Conservation (phyloP, 2,888 invertebrate species). For the Nycteola revayana region DNA sequence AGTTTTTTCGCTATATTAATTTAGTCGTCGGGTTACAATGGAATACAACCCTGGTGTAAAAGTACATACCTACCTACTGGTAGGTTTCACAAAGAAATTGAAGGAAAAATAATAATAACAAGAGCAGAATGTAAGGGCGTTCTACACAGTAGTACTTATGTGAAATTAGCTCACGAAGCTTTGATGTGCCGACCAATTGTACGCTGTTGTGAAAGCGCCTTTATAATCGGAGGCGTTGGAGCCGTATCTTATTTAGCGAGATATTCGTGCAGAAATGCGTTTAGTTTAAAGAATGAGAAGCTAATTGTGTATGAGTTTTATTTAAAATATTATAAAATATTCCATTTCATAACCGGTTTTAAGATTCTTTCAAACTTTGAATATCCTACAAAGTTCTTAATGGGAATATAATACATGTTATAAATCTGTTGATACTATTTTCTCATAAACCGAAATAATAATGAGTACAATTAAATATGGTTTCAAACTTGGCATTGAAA, state of each 20-base stretch:
- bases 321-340: too few relatives aligned
- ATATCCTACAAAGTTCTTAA: too few relatives aligned
- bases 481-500: too few relatives aligned
- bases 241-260: constrained; percentile 31
- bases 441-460: too few relatives aligned
- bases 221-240: constrained; percentile 66
- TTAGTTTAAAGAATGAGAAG: too few relatives aligned
- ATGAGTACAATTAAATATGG: too few relatives aligned
- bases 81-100: constrained; percentile 65
- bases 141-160: constrained; percentile 72
- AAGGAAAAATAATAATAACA: constrained; percentile 70
- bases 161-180: constrained; percentile 77
- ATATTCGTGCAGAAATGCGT: constrained; percentile 27
- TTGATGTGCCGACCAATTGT: constrained; percentile 78
- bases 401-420: too few relatives aligned
- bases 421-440: too few relatives aligned
- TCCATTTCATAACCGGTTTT: too few relatives aligned
- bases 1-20: constrained; percentile 73
- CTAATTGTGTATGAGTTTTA: too few relatives aligned
- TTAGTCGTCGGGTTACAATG: constrained; percentile 73
- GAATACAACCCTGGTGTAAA: constrained; percentile 54
- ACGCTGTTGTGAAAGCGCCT: constrained; percentile 61
- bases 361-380: too few relatives aligned
- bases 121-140: constrained; percentile 66
- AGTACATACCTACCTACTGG: constrained; percentile 53